phyloP scores from a whole-genome alignment of 1,140 invertebrate genomes.

The Temnothorax longispinosus region DNA sequence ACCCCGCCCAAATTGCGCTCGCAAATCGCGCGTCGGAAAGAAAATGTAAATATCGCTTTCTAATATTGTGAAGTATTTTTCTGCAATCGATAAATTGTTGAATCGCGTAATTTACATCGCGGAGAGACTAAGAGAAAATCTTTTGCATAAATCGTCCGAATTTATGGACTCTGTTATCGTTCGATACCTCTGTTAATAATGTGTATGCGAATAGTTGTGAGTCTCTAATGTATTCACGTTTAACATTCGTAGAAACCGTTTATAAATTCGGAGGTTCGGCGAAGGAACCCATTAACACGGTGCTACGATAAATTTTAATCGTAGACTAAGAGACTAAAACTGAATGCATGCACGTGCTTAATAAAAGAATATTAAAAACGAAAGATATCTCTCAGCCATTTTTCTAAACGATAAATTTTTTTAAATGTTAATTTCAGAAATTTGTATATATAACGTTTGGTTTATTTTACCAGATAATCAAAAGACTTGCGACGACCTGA shows the following conservation, averaged over 20 bases:
- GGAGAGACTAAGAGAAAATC: background rate
- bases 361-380: background rate
- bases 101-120: conserved; percentile 25
- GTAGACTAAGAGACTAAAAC: background rate
- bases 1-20: conserved; percentile 32
- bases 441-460: background rate
- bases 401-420: background rate
- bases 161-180: conserved; percentile 13
- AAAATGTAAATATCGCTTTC: conserved; percentile 58
- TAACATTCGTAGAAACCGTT: conserved; percentile 30
- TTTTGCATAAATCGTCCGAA: conserved; percentile 8
- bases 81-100: conserved; percentile 5
- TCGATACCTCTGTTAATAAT: conserved; percentile 12
- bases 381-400: background rate
- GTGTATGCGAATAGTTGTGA: background rate
- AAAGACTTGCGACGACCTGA: background rate
- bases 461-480: background rate
- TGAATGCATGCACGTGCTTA: background rate
- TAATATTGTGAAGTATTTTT: conserved; percentile 58
- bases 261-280: background rate
- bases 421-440: background rate
- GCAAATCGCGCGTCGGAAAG: conserved; percentile 62
- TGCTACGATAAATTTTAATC: conserved; percentile 14
- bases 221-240: conserved; percentile 31
- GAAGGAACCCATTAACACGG: background rate